Base-by-base conservation (phyloP, 2,113 vertebrate genomes). In the Leucoraja erinaceus region DNA sequence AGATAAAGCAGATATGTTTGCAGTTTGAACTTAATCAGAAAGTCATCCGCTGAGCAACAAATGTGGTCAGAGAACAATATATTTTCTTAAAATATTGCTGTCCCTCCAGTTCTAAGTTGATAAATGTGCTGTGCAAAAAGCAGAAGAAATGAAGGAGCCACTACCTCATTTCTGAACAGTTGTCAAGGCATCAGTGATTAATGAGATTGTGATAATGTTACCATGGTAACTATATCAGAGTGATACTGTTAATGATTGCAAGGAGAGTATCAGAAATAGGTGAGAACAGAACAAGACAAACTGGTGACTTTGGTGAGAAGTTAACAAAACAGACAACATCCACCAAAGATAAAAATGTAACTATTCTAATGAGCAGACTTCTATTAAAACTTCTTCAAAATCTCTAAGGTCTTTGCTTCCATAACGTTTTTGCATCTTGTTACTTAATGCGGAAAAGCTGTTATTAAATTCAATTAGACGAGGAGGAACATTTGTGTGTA, bases 111-210 rank as follows among this genome's bases (percentile, higher is more conserved):
- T 72, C 31, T 54, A 91, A 70, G 68, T 68, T 91, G 68, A 91
- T 91, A 54, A 72, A 91, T 91, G 90, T 91, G 90, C 90, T 72
- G 66, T 91, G 70, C 8, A 74, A 72, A 91, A 91, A 74, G 90
- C 68, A 72, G 68, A 72, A 91, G 66, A 91, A 91, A 91, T 91
- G 31, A 91, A 72, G 33, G 38, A 70, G 90, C 70, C 90, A 91
- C 90, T 91, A 72, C 90, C 90, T 91, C 66, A 91, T 91, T 91
- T 91, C 90, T 91, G 90, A 91, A 91, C 90, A 91, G 90, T 91
- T 54, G 68, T 91, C 90, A 72, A 91, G 90, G 20, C 68, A 70
- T 91, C 90, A 74, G 66, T 91, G 90, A 91, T 91, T 91, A 91
- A 91, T 91, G 90, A 91, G 68, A 91, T 31, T 25, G 20, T 91